These are phyloP conservation scores for Onychomys leucogaster DNA, from an alignment of 2,797 vertebrate species.

Conservation along the genomic window DNA sequence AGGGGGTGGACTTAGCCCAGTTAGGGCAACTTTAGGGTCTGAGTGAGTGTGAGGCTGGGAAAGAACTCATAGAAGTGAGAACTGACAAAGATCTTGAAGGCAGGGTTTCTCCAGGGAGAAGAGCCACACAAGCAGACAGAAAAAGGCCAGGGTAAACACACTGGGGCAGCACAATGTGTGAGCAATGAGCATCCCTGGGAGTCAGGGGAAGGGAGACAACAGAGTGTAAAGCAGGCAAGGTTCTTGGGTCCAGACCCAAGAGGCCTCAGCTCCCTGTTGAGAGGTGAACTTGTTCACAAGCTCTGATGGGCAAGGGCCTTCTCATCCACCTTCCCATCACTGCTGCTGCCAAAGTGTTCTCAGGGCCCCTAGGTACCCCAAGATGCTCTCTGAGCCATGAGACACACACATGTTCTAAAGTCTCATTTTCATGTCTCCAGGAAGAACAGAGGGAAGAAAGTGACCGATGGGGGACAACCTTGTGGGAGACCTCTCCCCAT, in stretches of 20 bases:
- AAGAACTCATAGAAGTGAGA: neutral
- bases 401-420: neutral
- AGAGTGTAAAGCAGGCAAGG: neutral
- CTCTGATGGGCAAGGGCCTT: neutral
- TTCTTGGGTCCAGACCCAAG: neutral
- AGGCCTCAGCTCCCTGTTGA: neutral
- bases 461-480: neutral
- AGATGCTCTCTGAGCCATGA: neutral
- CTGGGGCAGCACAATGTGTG: neutral
- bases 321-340: neutral
- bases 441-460: neutral
- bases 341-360: neutral
- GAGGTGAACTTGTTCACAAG: neutral
- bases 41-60: neutral
- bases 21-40: neutral
- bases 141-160: neutral
- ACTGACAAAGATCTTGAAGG: neutral
- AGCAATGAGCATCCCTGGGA: neutral
- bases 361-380: neutral
- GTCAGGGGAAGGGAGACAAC: neutral
- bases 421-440: neutral
- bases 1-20: neutral
- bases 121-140: neutral
- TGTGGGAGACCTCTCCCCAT: neutral
- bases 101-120: neutral